Conservation (phyloP, 2,113 vertebrate genomes). For the Gallinago paraguaiae region DNA sequence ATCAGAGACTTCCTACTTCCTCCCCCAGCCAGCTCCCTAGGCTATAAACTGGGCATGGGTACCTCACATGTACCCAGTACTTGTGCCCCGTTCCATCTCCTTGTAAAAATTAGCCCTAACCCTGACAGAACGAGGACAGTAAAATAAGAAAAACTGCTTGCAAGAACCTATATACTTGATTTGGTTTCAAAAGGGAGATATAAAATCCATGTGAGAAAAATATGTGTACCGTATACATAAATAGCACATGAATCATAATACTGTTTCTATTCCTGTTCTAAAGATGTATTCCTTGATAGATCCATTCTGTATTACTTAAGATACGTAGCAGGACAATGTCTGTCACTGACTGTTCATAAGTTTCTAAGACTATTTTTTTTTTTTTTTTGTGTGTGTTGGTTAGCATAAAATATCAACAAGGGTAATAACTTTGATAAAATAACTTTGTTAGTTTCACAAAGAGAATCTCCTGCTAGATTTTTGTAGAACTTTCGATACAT, state of each 20-base stretch:
- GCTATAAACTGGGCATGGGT: not conserved
- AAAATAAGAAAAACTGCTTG: not conserved
- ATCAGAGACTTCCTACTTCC: not conserved
- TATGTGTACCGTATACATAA: not conserved
- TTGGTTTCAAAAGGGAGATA: not conserved
- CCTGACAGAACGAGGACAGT: not conserved
- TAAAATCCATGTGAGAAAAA: not conserved
- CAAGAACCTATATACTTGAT: not conserved
- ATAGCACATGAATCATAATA: fast-evolving
- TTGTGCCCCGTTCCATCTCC: not conserved
- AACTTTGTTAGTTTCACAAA: not conserved
- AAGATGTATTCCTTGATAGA: not conserved
- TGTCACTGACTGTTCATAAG: not conserved
- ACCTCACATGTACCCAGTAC: not conserved
- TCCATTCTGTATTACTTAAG: not conserved
- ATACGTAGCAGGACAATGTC: fast-evolving
- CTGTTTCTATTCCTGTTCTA: not conserved
- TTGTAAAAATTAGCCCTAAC: not conserved
- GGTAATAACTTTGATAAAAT: not conserved
- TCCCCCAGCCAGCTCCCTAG: not conserved
- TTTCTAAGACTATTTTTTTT: not conserved
- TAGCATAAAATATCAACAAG: not conserved
- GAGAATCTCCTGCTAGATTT: not conserved
- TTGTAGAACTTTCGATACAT: not conserved
- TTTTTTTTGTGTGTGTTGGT: not conserved